A percentile compares a stretch with the other conserved stretches of the same genome.
Evolutionary conservation across 2,113 vertebrate genomes (phyloP).

Genomic region (Paraplagusia blochii): DNA sequence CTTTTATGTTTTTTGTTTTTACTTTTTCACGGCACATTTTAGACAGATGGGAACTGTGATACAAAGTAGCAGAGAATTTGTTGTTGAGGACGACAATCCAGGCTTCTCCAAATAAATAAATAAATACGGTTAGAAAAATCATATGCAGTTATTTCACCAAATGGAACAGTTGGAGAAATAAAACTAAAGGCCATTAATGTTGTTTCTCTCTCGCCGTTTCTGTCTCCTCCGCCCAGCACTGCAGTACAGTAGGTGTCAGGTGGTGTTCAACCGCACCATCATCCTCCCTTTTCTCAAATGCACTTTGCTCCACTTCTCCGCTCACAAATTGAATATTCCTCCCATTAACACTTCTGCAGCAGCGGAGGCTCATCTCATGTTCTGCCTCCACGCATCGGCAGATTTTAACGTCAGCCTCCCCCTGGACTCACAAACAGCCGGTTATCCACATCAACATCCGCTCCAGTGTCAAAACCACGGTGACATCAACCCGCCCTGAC

Average conservation of each 20-base stretch:
- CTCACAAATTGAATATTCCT: conserved; percentile 56
- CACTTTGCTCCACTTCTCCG: conserved; percentile 48
- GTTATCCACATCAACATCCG: conserved; percentile 22
- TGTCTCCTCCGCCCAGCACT: background rate
- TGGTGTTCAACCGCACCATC: conserved; percentile 29
- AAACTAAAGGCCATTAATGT: background rate
- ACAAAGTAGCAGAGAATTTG: too few species aligned
- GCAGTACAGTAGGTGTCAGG: conserved; percentile 33
- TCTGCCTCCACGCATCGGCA: conserved; percentile 34
- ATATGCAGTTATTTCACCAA: too few species aligned
- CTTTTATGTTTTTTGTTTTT: too few species aligned
- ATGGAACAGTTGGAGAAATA: too few species aligned
- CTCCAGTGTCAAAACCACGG: conserved; percentile 5
- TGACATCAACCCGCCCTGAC: background rate
- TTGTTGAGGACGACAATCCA: too few species aligned
- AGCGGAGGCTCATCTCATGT: conserved; percentile 41
- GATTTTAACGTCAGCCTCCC: conserved; percentile 20
- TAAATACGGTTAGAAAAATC: too few species aligned
- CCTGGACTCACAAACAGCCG: conserved; percentile 20
- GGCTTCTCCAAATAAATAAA: too few species aligned
- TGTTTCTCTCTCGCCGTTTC: conserved; percentile 18
- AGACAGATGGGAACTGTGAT: too few species aligned
- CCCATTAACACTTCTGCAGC: conserved; percentile 43
- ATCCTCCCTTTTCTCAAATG: conserved; percentile 37
- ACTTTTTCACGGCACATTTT: too few species aligned